Percentiles rank a stretch among this genome's conserved stretches.
phyloP scores from a whole-genome alignment of 2,888 invertebrate species.

The Phortica okadai region DNA sequence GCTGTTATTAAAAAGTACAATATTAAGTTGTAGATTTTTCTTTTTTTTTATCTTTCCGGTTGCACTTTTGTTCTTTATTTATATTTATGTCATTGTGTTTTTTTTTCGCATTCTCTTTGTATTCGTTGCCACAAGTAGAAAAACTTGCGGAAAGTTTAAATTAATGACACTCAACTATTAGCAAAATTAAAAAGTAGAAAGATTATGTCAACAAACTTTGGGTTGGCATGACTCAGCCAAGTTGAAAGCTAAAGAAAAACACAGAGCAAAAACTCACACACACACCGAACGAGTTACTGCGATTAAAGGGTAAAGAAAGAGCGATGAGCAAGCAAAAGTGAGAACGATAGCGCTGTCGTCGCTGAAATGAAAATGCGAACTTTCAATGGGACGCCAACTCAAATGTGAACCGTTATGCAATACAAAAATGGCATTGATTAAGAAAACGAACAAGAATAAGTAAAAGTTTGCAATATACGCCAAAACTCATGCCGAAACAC shows the following conservation, averaged over 20 bases:
- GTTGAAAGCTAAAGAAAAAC: slow-evolving; percentile 17
- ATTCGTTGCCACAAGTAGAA: slow-evolving; percentile 36
- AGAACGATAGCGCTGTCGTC: no score
- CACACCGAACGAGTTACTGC: background rate
- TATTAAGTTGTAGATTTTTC: slow-evolving; percentile 66
- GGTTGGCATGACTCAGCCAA: slow-evolving; percentile 29
- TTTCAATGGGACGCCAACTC: slow-evolving; percentile 7
- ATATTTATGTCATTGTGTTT: background rate
- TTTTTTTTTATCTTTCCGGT: slow-evolving; percentile 47
- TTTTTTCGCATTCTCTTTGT: slow-evolving; percentile 17
- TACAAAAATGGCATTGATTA: background rate
- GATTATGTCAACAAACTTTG: slow-evolving; percentile 58
- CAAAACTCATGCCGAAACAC: background rate
- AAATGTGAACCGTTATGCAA: slow-evolving; percentile 5
- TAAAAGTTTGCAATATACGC: background rate
- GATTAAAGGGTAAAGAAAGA: background rate
- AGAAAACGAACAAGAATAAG: background rate
- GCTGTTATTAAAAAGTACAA: slow-evolving; percentile 58
- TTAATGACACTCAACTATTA: slow-evolving; percentile 70
- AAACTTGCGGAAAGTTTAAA: slow-evolving; percentile 57
- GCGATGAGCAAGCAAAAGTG: background rate
- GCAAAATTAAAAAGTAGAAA: slow-evolving; percentile 65
- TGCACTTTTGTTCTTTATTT: slow-evolving; percentile 2
- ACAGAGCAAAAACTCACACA: background rate
- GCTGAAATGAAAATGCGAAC: background rate